Evolutionary conservation across 1,140 invertebrate genomes (phyloP).

Genomic region (Wiebesia pumilae): DNA sequence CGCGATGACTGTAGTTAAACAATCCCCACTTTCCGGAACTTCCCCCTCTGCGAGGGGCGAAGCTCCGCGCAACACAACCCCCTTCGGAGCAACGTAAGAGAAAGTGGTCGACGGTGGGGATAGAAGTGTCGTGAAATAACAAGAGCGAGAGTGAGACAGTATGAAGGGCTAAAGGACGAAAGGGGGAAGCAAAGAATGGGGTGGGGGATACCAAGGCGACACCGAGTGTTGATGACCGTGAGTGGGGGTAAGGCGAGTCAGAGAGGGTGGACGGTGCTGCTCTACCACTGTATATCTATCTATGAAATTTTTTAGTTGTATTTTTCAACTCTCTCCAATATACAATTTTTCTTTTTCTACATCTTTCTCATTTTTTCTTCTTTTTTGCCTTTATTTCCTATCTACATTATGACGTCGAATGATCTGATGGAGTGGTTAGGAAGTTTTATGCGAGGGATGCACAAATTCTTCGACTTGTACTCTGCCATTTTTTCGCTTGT

Average conservation of each 20-base stretch:
- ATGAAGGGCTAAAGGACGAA: too few relatives aligned
- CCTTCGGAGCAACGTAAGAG: not conserved
- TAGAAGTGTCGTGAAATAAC: not conserved
- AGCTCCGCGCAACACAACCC: constrained; percentile 14
- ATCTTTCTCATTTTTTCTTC: too few relatives aligned
- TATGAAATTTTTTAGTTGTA: not conserved
- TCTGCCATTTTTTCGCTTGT: too few relatives aligned
- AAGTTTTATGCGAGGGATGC: too few relatives aligned
- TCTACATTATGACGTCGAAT: too few relatives aligned
- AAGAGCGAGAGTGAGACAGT: constrained; percentile 31
- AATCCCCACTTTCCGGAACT: not conserved
- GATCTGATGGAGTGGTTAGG: too few relatives aligned
- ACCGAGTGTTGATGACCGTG: too few relatives aligned
- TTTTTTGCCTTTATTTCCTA: too few relatives aligned
- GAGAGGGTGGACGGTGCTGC: constrained; percentile 35
- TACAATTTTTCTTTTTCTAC: not conserved
- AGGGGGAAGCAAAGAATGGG: not conserved
- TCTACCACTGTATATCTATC: not conserved
- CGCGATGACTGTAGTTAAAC: constrained; percentile 35
- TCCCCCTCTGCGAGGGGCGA: constrained; percentile 19
- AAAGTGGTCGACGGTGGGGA: not conserved
- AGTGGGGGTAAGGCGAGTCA: not conserved
- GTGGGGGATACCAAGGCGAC: not conserved
- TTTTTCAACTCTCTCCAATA: too few relatives aligned
- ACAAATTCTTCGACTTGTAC: too few relatives aligned